Evolutionary conservation across 1,140 invertebrate species (phyloP).

Genomic region (Mycetomoellerius zeteki): DNA sequence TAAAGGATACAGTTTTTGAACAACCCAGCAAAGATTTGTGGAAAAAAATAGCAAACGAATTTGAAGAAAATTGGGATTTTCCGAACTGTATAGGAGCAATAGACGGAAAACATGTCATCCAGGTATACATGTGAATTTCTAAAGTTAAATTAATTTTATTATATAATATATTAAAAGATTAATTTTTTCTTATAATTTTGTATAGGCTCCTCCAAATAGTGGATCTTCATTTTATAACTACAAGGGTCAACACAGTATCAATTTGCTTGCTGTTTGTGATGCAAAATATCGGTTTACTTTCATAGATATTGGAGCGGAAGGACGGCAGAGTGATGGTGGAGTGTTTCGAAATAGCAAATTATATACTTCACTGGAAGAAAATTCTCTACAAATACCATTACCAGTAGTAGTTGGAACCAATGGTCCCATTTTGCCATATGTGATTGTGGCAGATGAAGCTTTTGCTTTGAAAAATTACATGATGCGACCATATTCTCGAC

Average conservation of each 20-base stretch:
- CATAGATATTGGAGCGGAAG: not conserved
- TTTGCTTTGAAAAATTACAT: too few relatives aligned
- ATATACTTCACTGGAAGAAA: not conserved
- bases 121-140: not conserved
- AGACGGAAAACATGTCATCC: not conserved
- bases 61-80: not conserved
- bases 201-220: conserved; percentile 2
- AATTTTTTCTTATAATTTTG: not conserved
- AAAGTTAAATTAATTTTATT: not conserved
- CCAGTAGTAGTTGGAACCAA: not conserved
- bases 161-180: not conserved
- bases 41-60: conserved; percentile 3
- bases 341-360: not conserved
- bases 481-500: too few relatives aligned
- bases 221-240: conserved; percentile 14
- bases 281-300: not conserved
- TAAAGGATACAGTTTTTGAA: not conserved
- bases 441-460: too few relatives aligned
- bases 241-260: not conserved
- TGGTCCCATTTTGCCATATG: too few relatives aligned
- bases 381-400: conserved; percentile 5
- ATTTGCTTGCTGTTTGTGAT: conserved; percentile 18
- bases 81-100: not conserved
- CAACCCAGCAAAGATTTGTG: not conserved
- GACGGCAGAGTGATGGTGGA: conserved; percentile 6